Conservation (phyloP, 2,888 invertebrate genomes). For the Pristionchus japonicus region DNA sequence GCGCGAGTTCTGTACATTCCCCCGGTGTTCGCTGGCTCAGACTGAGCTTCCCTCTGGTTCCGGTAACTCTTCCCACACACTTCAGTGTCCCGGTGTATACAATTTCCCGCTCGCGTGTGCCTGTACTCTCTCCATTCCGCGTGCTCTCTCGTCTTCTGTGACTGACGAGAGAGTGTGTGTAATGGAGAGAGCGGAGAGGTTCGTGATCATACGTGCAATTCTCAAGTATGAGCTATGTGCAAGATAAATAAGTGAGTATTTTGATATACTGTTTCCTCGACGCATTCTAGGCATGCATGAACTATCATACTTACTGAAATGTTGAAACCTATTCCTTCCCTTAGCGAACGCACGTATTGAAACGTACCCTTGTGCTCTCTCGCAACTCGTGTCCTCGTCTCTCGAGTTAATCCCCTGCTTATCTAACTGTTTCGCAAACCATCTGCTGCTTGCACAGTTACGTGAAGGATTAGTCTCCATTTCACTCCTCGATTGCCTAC, state of each 20-base stretch:
- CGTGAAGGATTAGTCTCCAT: background rate
- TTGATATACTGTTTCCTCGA: background rate
- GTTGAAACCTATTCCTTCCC: background rate
- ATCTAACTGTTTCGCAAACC: background rate
- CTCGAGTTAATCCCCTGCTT: background rate
- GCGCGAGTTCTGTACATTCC: conserved; percentile 1
- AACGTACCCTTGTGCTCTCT: background rate
- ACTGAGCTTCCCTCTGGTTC: background rate
- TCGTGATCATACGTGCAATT: conserved; percentile 9
- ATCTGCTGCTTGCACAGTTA: conserved; percentile 22
- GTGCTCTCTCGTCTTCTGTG: background rate
- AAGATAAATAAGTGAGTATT: background rate
- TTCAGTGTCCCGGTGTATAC: background rate
- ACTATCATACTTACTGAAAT: background rate
- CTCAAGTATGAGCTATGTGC: background rate
- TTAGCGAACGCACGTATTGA: background rate
- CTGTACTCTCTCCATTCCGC: background rate
- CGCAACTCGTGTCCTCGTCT: background rate
- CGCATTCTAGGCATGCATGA: background rate
- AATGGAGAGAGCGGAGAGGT: conserved; percentile 8
- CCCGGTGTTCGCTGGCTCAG: background rate
- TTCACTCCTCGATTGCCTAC: background rate
- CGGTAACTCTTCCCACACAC: conserved; percentile 28
- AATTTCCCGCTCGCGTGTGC: background rate
- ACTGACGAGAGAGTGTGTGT: background rate